Percentiles rank a stretch among this genome's conserved stretches.
Conservation (phyloP, 2,113 vertebrate species). For the Festucalex cinctus region DNA sequence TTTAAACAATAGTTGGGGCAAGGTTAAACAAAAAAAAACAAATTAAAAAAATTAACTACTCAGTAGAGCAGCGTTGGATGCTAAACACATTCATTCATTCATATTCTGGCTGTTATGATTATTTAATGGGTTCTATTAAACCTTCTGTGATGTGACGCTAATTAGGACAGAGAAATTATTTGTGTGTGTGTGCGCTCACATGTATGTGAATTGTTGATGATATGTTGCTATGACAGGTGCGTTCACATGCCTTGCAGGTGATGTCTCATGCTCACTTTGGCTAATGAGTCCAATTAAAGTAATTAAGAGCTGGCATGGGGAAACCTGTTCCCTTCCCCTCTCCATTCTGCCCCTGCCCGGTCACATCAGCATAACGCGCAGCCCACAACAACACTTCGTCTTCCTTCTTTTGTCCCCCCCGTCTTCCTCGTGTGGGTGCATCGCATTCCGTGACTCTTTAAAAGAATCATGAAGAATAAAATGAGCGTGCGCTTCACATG, state of each 20-base stretch:
- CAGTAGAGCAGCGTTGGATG: too few species aligned
- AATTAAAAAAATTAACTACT: too few species aligned
- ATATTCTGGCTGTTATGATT: background rate
- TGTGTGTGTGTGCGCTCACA: background rate
- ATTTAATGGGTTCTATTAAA: background rate
- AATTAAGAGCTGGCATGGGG: constrained; percentile 69
- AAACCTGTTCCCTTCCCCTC: constrained; percentile 29
- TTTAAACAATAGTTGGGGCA: too few species aligned
- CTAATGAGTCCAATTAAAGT: constrained; percentile 73
- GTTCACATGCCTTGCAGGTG: constrained; percentile 65
- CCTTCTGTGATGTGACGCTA: background rate
- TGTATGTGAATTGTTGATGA: background rate
- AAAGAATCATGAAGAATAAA: constrained; percentile 66
- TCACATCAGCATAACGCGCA: constrained; percentile 28
- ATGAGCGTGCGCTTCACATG: constrained; percentile 50
- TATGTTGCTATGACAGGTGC: constrained; percentile 61
- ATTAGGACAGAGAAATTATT: background rate
- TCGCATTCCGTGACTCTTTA: constrained; percentile 36
- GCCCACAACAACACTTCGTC: constrained; percentile 26
- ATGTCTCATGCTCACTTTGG: constrained; percentile 67
- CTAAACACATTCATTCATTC: background rate
- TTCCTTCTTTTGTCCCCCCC: constrained; percentile 10
- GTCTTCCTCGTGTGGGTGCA: too few species aligned
- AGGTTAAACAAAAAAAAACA: too few species aligned
- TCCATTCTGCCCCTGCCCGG: constrained; percentile 35